phyloP scores from a whole-genome alignment of 2,113 vertebrate species.

The Psilopsiagon aymara region DNA sequence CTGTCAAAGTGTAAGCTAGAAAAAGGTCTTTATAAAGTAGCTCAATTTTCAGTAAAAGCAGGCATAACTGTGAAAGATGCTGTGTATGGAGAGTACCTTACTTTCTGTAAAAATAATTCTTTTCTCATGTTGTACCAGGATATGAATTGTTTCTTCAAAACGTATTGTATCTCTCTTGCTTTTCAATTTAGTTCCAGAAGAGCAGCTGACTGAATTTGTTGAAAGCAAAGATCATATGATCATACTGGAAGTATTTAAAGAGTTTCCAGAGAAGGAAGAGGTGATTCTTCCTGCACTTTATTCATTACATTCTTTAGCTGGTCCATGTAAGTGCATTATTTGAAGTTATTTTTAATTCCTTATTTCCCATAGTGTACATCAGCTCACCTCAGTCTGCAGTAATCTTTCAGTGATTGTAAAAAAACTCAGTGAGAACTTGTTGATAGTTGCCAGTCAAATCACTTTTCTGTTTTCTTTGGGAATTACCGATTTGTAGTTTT shows the following conservation, averaged over 20 bases:
- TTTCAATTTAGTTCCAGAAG: constrained; percentile 84
- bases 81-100: neutral
- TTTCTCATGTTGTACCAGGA: neutral
- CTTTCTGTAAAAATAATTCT: neutral
- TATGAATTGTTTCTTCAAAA: neutral
- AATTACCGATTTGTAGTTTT: neutral
- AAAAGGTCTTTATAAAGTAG: neutral
- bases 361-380: neutral
- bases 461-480: neutral
- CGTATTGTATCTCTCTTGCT: neutral
- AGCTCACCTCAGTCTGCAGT: neutral
- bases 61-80: neutral
- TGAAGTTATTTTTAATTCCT: constrained; percentile 5
- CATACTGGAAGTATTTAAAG: constrained; percentile 80
- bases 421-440: neutral
- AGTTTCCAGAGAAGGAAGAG: constrained; percentile 81
- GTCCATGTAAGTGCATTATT: constrained; percentile 80
- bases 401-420: neutral
- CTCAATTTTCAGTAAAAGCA: neutral
- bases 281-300: constrained; percentile 83
- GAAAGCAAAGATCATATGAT: constrained; percentile 89
- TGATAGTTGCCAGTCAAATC: neutral
- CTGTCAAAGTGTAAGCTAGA: neutral
- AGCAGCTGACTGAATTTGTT: constrained; percentile 90
- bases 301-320: constrained; percentile 85